Base-by-base conservation (phyloP, 2,113 vertebrate species). In the Silurus asotus region DNA sequence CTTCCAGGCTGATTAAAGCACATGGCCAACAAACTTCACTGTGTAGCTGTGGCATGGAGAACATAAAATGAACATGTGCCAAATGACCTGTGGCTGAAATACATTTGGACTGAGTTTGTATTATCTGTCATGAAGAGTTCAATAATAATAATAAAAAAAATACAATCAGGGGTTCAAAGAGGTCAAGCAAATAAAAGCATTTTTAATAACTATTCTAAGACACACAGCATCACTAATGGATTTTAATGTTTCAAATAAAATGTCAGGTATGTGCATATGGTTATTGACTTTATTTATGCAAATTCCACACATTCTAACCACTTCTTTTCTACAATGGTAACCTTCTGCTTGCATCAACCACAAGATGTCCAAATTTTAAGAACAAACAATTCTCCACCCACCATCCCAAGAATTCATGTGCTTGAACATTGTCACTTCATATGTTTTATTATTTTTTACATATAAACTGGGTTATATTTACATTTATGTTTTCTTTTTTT, bases 1-100 rank as follows among this genome's bases (percentile, higher is more conserved):
- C 79, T 62, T 81, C 59, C 79, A 62, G 79, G 19, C 37, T 81
- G 58, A 81, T 81, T 81, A 62, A 20, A 81, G 19, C 19, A 62
- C 37, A 62, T 49, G 58, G 58, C 19, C 79, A 62, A 11, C 20
- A 81, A 81, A 62, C 55, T 37, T 56, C 15, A 48, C 58, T 7
- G 37, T 65, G 9, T 56, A 61, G 17, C 37, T 81, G 9, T 62
- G 11, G 17, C 28, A 80, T 48, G 4, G 28, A 62, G 17, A 37
- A 23, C 28, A 48, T 56, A 25, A 80, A 48, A 23, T 62, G 62
- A 56, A 2, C 14, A 56, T 28, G 51, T 28, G n/a, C 75, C 51
- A 56, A 77, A 77, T 77, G 51, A 77, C 23, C 49, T 15, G 51
- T 28, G 75, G 23, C 14, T 77, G 37, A 56, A 77, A 56, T 28